phyloP scores from a whole-genome alignment of 23 tunicate genomes.

The Aplidium turbinatum region DNA sequence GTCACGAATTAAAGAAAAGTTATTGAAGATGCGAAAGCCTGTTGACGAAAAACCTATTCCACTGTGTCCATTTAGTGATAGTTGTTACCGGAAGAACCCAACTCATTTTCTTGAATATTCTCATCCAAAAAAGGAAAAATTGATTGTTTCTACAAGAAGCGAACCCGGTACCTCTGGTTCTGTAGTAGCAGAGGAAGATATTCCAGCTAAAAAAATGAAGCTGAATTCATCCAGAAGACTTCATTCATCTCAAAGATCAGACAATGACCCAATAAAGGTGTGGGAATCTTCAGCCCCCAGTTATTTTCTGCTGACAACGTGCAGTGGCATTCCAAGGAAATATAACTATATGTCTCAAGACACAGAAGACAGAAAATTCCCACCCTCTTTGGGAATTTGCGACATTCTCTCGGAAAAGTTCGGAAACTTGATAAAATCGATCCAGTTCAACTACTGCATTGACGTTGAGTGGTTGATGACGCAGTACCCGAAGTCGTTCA shows the following conservation, averaged over 20 bases:
- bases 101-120: slow-evolving; percentile 55
- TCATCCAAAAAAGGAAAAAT: slow-evolving; percentile 11
- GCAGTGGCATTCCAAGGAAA: slow-evolving; percentile 38
- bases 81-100: slow-evolving; percentile 67
- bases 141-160: background rate
- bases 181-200: background rate
- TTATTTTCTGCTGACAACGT: slow-evolving; percentile 68
- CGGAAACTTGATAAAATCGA: slow-evolving; percentile 55
- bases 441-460: slow-evolving; percentile 84
- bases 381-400: slow-evolving; percentile 47
- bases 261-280: slow-evolving; percentile 32
- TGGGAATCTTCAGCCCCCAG: slow-evolving; percentile 59
- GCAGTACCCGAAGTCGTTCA: slow-evolving; percentile 46
- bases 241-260: background rate
- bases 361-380: background rate
- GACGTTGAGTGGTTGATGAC: slow-evolving; percentile 79
- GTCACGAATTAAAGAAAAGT: slow-evolving; percentile 14
- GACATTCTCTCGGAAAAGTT: slow-evolving; percentile 63
- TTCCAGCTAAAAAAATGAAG: background rate
- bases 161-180: background rate
- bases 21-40: background rate
- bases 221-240: background rate
- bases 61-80: slow-evolving; percentile 43
- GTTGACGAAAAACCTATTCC: background rate
- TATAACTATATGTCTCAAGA: slow-evolving; percentile 42